phyloP scores from a whole-genome alignment of 2,888 invertebrate species.

The Lamellibrachia columna region DNA sequence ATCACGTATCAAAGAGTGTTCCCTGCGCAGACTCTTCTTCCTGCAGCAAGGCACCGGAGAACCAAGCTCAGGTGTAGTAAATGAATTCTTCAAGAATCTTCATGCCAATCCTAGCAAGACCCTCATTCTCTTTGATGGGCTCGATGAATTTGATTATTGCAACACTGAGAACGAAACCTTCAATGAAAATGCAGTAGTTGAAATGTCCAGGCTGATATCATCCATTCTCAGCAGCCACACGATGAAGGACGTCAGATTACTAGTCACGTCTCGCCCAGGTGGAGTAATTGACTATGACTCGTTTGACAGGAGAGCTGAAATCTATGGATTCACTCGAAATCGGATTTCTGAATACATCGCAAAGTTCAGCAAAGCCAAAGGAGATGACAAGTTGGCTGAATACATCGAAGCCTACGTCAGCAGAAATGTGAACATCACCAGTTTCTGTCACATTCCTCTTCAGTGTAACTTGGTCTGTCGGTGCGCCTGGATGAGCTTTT shows the following conservation, averaged over 20 bases:
- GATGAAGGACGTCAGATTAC: neutral
- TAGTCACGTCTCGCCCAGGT: neutral
- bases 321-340: neutral
- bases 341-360: neutral
- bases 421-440: too few relatives aligned
- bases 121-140: neutral
- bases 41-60: neutral
- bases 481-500: too few relatives aligned
- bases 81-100: neutral
- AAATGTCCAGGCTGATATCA: neutral
- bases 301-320: neutral
- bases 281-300: neutral
- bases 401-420: too few relatives aligned
- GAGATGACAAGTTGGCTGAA: too few relatives aligned
- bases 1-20: neutral
- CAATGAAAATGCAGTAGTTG: too few relatives aligned
- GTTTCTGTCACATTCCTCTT: too few relatives aligned
- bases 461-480: too few relatives aligned
- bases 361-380: too few relatives aligned
- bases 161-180: too few relatives aligned
- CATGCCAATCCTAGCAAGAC: neutral
- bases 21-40: neutral
- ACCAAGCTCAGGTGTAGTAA: neutral
- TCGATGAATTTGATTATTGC: neutral
- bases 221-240: neutral